A percentile compares a stretch with the other conserved stretches of the same genome.
phyloP scores from a whole-genome alignment of 1,140 invertebrate species.

The Danaus melanippus region DNA sequence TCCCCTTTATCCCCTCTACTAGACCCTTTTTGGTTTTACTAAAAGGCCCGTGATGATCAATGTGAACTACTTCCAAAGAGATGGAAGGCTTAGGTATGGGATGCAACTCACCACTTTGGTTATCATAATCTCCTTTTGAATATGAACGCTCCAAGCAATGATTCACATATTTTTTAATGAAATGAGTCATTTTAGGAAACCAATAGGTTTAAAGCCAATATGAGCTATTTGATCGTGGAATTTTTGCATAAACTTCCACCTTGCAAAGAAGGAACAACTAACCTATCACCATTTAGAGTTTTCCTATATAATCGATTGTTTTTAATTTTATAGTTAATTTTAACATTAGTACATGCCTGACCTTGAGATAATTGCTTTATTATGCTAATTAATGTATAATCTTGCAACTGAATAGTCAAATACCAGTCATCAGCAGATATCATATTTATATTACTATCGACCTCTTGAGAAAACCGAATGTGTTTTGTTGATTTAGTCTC shows the following conservation, averaged over 20 bases:
- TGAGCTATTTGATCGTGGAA: slow-evolving; percentile 29
- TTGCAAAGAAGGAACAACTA: slow-evolving; percentile 29
- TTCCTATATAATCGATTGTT: slow-evolving; percentile 17
- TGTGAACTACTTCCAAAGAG: too few species aligned
- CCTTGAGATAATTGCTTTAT: neutral
- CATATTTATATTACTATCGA: too few species aligned
- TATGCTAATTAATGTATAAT: slow-evolving; percentile 19
- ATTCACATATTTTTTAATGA: slow-evolving; percentile 26
- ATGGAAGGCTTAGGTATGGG: too few species aligned
- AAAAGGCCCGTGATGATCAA: too few species aligned
- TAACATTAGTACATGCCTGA: neutral
- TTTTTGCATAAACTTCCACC: slow-evolving; percentile 27
- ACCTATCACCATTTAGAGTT: slow-evolving; percentile 25
- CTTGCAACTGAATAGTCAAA: slow-evolving; percentile 10
- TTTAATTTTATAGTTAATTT: slow-evolving; percentile 2
- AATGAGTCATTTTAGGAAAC: slow-evolving; percentile 30
- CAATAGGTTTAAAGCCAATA: slow-evolving; percentile 24
- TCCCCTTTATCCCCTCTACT: too few species aligned
- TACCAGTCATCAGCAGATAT: too few species aligned
- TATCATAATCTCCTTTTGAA: neutral
- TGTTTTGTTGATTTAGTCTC: too few species aligned
- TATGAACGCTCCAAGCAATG: slow-evolving; percentile 29
- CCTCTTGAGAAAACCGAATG: too few species aligned
- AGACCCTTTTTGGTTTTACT: too few species aligned
- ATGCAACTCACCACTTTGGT: too few species aligned